Conservation (phyloP, 2,113 vertebrate genomes). For the Lichenostomus cassidix region DNA sequence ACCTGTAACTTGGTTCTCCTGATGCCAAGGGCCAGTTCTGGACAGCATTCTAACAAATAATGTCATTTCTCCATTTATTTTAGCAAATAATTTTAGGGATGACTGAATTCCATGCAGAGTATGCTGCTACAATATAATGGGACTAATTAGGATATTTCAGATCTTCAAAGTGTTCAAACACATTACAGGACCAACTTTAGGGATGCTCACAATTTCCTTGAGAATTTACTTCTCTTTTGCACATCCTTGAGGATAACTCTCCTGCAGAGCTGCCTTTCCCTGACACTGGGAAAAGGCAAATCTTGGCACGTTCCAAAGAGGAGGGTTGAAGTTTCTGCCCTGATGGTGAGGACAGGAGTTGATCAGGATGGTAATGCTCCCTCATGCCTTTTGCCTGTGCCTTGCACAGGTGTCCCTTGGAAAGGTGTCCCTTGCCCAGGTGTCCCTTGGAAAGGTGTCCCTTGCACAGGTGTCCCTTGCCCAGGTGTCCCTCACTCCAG, state of each 20-base stretch:
- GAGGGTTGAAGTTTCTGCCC: neutral
- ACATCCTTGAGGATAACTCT: neutral
- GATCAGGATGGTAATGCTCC: neutral
- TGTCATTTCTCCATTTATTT: neutral
- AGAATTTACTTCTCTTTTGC: neutral
- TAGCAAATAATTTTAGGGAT: constrained; percentile 18
- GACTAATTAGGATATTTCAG: neutral
- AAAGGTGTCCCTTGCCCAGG: neutral
- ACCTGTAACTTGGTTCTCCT: neutral
- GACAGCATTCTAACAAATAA: neutral
- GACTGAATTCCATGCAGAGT: neutral
- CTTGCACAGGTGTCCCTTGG: neutral
- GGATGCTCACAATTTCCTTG: fast-evolving
- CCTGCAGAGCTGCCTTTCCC: neutral
- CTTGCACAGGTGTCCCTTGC: neutral
- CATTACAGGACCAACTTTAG: neutral
- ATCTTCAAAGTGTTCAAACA: neutral
- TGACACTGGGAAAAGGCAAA: neutral
- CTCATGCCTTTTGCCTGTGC: neutral
- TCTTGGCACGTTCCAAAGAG: neutral
- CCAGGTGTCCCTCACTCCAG: neutral
- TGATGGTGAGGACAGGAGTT: neutral
- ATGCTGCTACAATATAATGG: fast-evolving
- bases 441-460: neutral
- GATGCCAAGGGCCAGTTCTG: neutral